Conservation (phyloP, 2,113 vertebrate species). For the Serilophus lunatus region DNA sequence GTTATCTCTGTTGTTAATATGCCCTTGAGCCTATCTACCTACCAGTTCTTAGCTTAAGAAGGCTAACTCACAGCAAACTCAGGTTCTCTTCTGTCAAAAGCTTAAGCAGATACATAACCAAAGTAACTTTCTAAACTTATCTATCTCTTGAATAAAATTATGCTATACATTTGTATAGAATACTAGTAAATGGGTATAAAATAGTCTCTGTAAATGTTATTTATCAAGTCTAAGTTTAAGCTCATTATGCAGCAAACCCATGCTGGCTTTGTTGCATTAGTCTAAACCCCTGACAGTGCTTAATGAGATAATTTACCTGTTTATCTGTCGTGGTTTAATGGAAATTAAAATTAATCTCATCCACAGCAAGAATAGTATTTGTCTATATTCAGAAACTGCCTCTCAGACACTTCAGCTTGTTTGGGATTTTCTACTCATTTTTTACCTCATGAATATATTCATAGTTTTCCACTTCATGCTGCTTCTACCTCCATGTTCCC, state of each 20-base stretch:
- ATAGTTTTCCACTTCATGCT: background rate
- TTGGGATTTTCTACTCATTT: background rate
- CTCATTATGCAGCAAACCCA: background rate
- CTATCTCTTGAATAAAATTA: background rate
- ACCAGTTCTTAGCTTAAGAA: background rate
- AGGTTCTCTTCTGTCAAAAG: background rate
- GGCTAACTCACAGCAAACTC: background rate
- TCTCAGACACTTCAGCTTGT: background rate
- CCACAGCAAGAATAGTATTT: background rate
- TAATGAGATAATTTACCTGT: background rate
- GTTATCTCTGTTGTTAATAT: background rate
- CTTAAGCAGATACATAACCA: background rate
- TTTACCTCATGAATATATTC: background rate
- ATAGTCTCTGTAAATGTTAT: background rate
- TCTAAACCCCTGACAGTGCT: background rate
- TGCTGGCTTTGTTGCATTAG: background rate
- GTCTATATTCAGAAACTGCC: background rate
- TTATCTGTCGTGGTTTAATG: background rate
- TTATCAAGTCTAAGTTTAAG: background rate
- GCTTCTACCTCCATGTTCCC: background rate
- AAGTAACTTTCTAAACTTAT: background rate
- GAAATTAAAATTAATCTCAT: background rate
- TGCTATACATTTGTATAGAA: background rate
- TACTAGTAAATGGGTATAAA: background rate
- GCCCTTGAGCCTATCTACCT: background rate